Base-by-base conservation (phyloP, 2,888 invertebrate species). In the Drosophila fulvimacula region DNA sequence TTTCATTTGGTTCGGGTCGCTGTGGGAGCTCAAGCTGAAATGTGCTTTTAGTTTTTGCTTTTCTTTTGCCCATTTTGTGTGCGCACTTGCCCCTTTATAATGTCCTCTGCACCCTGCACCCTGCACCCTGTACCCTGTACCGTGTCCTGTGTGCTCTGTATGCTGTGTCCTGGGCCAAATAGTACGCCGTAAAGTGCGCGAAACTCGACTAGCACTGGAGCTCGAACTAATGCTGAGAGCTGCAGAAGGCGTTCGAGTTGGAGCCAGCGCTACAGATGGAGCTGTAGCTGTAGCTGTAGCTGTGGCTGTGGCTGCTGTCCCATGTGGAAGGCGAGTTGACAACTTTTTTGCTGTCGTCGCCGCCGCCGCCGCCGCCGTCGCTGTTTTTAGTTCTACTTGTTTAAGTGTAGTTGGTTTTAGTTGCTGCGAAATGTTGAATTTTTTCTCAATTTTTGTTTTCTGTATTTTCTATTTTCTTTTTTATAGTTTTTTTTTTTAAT, bases 21-120 rank as follows among this genome's bases (percentile, higher is more conserved):
- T 53, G 65, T 82, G 83, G 88, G 88, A 88, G 88, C 82, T 83
- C 83, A 78, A 80, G 88, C 83, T 83, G 83, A 82, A 88, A 88
- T 83, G 83, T 83, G 86, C 83, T 88, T 87, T 83, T 84, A 82
- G 76, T 76, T 81, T 79, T 68, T 69, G 58, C 68, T 74, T 86
- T 86, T 59, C 67, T 62, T 65, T 65, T 42, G 44, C 32, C 74
- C 60, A 56, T 68, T 62, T 55, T 75, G 57, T 58, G 56, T 66
- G 62, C 69, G 64, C 68, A 61, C 65, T 73, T 73, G 69, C 63
- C 58, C 58, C 65, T 71, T 69, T 79, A 62, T 82, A 64, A 62
- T 83, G 76, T 70, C 63, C 71, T 73, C 24, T 44, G 59, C 56
- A 34, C 55, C 11, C 24, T 69, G 76, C 64, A 0, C 4, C 24